A percentile compares a stretch with the other conserved stretches of the same genome.
phyloP scores from a whole-genome alignment of 2,888 invertebrate genomes.

The Dione vanillae region DNA sequence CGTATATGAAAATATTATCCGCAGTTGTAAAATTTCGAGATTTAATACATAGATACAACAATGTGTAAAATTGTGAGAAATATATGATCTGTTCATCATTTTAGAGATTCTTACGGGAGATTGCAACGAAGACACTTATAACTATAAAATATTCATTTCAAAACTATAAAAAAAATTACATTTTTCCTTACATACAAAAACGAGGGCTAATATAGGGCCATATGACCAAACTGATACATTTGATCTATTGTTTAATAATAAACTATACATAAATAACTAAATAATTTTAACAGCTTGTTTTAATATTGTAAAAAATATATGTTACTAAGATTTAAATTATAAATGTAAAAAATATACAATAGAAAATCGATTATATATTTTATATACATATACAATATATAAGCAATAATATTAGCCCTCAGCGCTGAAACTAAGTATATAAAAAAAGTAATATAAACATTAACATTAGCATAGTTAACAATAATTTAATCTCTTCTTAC shows the following conservation, averaged over 20 bases:
- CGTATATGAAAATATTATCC: conserved; percentile 46
- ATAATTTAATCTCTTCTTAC: conserved; percentile 83
- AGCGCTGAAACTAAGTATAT: conserved; percentile 49
- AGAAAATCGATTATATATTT: not conserved
- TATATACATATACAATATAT: not conserved
- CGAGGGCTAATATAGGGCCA: conserved; percentile 8
- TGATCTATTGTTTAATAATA: conserved; percentile 1
- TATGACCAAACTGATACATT: not conserved
- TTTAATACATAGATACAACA: conserved; percentile 8
- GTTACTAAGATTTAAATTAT: not conserved
- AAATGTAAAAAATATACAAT: not conserved
- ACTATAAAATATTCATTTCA: conserved; percentile 55
- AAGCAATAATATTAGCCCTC: conserved; percentile 18
- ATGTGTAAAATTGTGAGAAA: conserved; percentile 10
- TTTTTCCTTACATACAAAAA: conserved; percentile 53
- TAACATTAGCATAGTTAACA: conserved; percentile 82
- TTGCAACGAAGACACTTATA: conserved; percentile 68
- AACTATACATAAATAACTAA: conserved; percentile 1
- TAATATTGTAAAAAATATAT: not conserved
- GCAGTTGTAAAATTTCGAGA: conserved; percentile 45
- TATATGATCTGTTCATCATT: conserved; percentile 44
- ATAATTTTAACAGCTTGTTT: not conserved
- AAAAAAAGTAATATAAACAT: conserved; percentile 65
- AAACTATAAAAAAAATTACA: conserved; percentile 45
- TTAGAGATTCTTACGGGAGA: conserved; percentile 74